Conservation (phyloP, 2,888 invertebrate species). For the Balanococcus diminutus region DNA sequence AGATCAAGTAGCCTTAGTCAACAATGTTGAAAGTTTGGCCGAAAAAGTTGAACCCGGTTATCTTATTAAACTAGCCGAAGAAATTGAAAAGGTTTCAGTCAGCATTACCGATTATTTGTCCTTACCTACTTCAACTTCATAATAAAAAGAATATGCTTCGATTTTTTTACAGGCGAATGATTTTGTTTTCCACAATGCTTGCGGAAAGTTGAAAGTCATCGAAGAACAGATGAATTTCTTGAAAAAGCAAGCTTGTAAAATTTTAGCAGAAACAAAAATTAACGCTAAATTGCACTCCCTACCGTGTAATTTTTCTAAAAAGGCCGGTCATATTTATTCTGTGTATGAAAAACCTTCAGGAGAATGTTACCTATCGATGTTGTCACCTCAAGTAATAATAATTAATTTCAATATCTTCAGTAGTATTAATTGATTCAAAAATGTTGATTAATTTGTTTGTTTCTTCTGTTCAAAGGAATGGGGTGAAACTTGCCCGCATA, state of each 20-base stretch:
- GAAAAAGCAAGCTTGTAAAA: neutral
- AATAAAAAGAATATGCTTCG: neutral
- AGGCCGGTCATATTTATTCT: neutral
- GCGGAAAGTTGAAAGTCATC: slow-evolving; percentile 24
- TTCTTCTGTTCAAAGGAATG: slow-evolving; percentile 10
- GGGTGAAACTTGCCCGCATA: neutral
- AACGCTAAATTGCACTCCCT: neutral
- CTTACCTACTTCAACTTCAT: no score
- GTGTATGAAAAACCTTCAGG: slow-evolving; percentile 22
- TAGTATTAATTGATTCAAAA: neutral
- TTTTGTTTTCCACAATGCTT: slow-evolving; percentile 28
- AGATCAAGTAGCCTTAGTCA: neutral
- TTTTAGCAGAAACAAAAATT: slow-evolving; percentile 1
- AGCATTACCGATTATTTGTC: neutral
- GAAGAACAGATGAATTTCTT: slow-evolving; percentile 33
- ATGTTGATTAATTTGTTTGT: neutral
- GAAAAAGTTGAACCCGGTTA: slow-evolving; percentile 42
- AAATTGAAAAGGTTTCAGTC: slow-evolving; percentile 30
- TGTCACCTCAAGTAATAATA: slow-evolving; percentile 23
- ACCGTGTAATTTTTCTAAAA: slow-evolving; percentile 37
- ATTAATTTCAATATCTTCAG: neutral
- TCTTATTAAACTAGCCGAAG: slow-evolving; percentile 4
- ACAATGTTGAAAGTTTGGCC: neutral
- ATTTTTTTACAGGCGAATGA: slow-evolving; percentile 19
- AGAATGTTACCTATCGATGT: slow-evolving; percentile 29